Evolutionary conservation across 2,888 invertebrate genomes (phyloP).

Genomic region (Linnaemya tessellans): DNA sequence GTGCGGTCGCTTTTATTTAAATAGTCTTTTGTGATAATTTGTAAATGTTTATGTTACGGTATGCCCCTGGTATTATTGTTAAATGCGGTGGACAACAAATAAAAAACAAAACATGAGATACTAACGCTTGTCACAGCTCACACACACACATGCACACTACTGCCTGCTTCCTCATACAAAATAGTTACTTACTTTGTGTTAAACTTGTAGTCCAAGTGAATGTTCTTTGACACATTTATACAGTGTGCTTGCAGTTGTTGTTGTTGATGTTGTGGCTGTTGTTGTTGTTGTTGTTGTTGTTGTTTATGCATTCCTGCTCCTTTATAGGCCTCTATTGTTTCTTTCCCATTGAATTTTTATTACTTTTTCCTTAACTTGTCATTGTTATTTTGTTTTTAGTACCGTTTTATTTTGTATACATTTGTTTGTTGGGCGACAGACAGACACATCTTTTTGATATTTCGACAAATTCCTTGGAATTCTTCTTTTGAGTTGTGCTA

Average conservation of each 20-base stretch:
- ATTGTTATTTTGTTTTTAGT: constrained; percentile 63
- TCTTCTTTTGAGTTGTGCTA: constrained; percentile 56
- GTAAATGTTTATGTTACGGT: constrained; percentile 67
- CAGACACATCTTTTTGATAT: constrained; percentile 56
- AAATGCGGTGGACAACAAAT: constrained; percentile 65
- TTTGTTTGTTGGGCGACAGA: constrained; percentile 56
- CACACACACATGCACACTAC: neutral
- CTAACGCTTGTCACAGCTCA: neutral
- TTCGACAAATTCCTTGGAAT: constrained; percentile 68
- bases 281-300: constrained; percentile 47
- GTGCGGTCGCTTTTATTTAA: constrained; percentile 64
- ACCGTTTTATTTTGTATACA: constrained; percentile 61
- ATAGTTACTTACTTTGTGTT: constrained; percentile 13
- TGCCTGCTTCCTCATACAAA: neutral
- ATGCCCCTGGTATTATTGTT: constrained; percentile 59
- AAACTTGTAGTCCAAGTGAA: constrained; percentile 43
- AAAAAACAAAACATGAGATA: constrained; percentile 28
- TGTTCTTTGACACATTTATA: constrained; percentile 69
- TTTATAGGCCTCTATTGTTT: constrained; percentile 54
- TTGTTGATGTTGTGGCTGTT: constrained; percentile 43
- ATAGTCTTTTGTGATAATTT: constrained; percentile 68
- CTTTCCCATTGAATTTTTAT: constrained; percentile 47
- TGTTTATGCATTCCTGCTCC: constrained; percentile 32
- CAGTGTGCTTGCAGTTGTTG: constrained; percentile 28
- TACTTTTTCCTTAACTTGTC: constrained; percentile 33